Percentiles rank a stretch among this genome's conserved stretches.
These are phyloP conservation scores for Dolichoris vasculosae DNA, from an alignment of 1,140 invertebrate genomes.

Conservation along the genomic window DNA sequence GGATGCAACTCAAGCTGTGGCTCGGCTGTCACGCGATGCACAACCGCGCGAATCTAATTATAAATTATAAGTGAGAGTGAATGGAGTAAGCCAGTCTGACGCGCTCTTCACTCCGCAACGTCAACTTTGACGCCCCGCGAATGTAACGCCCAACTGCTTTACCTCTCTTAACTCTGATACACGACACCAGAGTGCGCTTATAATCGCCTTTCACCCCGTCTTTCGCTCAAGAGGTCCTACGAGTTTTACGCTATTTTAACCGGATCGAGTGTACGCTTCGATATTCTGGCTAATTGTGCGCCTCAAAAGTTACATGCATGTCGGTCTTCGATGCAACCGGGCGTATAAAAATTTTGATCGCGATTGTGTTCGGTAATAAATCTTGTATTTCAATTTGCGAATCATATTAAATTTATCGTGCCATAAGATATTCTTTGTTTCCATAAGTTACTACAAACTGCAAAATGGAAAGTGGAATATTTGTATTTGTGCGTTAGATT, in stretches of 20 bases:
- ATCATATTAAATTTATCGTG: no score
- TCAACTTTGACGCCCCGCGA: not conserved
- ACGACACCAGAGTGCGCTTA: not conserved
- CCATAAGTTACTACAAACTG: no score
- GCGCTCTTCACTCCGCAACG: not conserved
- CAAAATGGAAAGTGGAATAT: no score
- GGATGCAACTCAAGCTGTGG: conserved; percentile 26
- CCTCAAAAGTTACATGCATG: not conserved
- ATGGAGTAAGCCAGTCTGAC: not conserved
- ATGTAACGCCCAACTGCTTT: not conserved
- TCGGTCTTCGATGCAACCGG: no score
- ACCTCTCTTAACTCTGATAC: not conserved
- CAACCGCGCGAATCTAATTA: conserved; percentile 49
- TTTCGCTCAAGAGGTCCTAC: no score
- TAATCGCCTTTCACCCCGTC: not conserved
- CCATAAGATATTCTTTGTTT: no score
- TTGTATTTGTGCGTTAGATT: no score
- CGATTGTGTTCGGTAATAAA: no score
- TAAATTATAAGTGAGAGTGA: conserved; percentile 38
- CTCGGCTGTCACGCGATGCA: conserved; percentile 45
- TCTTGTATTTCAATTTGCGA: no score
- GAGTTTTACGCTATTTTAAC: no score
- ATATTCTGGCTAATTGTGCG: not conserved
- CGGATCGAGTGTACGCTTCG: not conserved
- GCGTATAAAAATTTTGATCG: no score